Evolutionary conservation across 2,113 vertebrate species (phyloP).

Genomic region (Entosphenus tridentatus): DNA sequence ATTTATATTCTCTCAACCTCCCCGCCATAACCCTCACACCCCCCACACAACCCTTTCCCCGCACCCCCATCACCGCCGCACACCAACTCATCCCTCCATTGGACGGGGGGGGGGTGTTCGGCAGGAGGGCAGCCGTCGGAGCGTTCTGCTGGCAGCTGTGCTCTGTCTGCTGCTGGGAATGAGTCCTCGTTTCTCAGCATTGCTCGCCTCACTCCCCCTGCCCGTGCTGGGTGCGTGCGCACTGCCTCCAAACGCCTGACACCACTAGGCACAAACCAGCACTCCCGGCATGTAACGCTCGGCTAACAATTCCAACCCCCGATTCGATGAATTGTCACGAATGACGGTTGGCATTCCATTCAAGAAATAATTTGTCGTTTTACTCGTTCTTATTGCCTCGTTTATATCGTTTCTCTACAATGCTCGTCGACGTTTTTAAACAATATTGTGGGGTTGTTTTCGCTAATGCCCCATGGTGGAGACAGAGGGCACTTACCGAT

Average conservation of each 20-base stretch:
- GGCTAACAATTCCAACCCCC: not conserved
- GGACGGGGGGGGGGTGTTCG: not conserved
- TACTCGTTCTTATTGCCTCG: no score
- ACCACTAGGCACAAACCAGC: not conserved
- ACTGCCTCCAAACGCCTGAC: not conserved
- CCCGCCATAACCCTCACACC: not conserved
- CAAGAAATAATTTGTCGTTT: no score
- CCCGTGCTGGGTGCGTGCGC: constrained; percentile 28
- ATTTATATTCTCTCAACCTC: not conserved
- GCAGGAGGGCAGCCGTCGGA: constrained; percentile 26
- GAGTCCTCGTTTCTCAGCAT: constrained; percentile 26
- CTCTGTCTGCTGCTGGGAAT: constrained; percentile 26
- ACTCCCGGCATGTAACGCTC: not conserved
- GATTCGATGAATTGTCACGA: not conserved
- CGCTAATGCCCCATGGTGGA: no score
- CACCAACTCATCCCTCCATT: not conserved
- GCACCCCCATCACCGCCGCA: not conserved
- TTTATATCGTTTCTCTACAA: no score
- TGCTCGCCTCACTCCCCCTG: constrained; percentile 29
- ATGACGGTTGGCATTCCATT: not conserved
- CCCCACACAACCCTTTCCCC: not conserved
- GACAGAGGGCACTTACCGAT: not conserved
- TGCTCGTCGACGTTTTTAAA: no score
- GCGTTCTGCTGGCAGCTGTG: constrained; percentile 22
- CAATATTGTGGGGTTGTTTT: no score